phyloP scores from a whole-genome alignment of 2,113 vertebrate genomes.

The Todiramphus saurophagus region DNA sequence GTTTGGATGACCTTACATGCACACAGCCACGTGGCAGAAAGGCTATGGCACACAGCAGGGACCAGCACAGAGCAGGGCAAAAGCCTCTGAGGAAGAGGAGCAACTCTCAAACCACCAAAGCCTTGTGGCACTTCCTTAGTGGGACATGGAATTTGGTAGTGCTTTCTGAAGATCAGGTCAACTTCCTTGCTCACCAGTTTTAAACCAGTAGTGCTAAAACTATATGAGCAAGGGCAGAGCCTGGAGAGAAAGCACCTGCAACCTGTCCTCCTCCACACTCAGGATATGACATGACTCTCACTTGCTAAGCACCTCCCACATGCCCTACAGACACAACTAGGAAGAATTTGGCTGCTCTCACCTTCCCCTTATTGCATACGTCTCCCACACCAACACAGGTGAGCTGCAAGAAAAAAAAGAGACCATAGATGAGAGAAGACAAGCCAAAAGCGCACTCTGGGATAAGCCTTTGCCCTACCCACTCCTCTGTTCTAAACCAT shows the following conservation, averaged over 20 bases:
- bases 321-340: neutral
- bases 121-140: neutral
- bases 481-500: neutral
- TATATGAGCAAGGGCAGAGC: neutral
- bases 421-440: neutral
- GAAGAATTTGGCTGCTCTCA: conserved; percentile 49
- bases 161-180: neutral
- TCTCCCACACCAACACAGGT: conserved; percentile 94
- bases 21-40: neutral
- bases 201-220: neutral
- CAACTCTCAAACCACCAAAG: neutral
- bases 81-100: neutral
- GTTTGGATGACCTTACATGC: neutral
- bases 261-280: neutral
- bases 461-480: neutral
- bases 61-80: neutral
- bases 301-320: neutral
- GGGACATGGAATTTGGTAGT: neutral
- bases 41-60: neutral
- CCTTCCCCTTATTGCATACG: conserved; percentile 95
- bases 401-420: conserved; percentile 78
- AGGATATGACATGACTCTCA: neutral
- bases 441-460: neutral
- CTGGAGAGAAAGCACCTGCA: neutral
- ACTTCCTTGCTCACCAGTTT: neutral